phyloP scores from a whole-genome alignment of 2,888 invertebrate genomes.

The Agrochola macilenta region DNA sequence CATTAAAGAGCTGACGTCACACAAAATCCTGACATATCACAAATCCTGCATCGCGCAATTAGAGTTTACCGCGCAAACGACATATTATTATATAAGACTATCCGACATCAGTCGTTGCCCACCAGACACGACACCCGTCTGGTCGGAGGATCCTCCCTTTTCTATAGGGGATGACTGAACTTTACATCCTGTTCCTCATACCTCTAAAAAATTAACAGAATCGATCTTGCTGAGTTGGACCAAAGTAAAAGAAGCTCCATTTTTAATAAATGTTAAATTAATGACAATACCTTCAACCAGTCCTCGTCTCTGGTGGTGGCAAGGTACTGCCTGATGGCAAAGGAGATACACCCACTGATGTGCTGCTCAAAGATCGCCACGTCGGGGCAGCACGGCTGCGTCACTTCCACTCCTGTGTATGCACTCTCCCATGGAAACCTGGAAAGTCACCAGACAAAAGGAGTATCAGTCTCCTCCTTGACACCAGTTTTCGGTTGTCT shows the following conservation, averaged over 20 bases:
- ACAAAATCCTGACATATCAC: too few relatives aligned
- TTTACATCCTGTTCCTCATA: too few relatives aligned
- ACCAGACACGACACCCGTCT: too few relatives aligned
- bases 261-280: not conserved
- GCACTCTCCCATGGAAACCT: slow-evolving; percentile 92
- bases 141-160: too few relatives aligned
- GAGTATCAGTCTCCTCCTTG: not conserved
- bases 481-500: not conserved
- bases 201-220: not conserved
- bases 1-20: too few relatives aligned
- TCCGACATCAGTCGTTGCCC: too few relatives aligned
- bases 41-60: too few relatives aligned
- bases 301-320: slow-evolving; percentile 85
- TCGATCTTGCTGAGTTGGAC: not conserved
- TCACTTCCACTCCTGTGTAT: slow-evolving; percentile 91
- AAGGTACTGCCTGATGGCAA: slow-evolving; percentile 87
- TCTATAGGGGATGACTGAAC: too few relatives aligned
- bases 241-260: not conserved
- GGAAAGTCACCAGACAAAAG: slow-evolving; percentile 3
- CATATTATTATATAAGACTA: too few relatives aligned
- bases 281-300: slow-evolving; percentile 79
- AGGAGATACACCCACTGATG: slow-evolving; percentile 90
- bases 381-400: slow-evolving; percentile 91
- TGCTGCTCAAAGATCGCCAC: slow-evolving; percentile 91
- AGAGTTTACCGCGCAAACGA: too few relatives aligned